phyloP scores from a whole-genome alignment of 2,797 vertebrate species.

The Cirrhinus mrigala region DNA sequence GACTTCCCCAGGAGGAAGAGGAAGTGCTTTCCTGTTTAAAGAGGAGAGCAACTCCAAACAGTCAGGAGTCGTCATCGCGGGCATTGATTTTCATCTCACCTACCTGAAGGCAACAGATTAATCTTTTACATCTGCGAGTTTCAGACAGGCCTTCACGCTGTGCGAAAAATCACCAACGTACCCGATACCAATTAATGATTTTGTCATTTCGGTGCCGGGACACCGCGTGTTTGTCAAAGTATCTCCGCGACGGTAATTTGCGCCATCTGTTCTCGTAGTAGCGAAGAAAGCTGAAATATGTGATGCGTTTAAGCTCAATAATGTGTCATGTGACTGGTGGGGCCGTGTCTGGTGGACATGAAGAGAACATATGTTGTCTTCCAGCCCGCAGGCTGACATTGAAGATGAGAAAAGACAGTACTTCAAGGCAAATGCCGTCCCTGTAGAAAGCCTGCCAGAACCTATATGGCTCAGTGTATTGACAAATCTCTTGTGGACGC shows the following conservation, averaged over 20 bases:
- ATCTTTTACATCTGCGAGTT: slow-evolving; percentile 85
- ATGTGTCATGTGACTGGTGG: slow-evolving; percentile 81
- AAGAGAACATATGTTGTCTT: slow-evolving; percentile 98
- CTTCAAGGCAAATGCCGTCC: slow-evolving; percentile 99
- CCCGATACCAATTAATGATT: slow-evolving; percentile 92
- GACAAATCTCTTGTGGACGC: slow-evolving; percentile 94
- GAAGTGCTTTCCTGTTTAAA: slow-evolving; percentile 50
- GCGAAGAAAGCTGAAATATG: slow-evolving; percentile 63
- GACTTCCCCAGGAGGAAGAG: slow-evolving; percentile 54
- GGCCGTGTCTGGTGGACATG: slow-evolving; percentile 94
- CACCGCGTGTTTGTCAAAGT: slow-evolving; percentile 81
- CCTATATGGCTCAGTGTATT: slow-evolving; percentile 89
- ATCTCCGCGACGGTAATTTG: slow-evolving; percentile 87
- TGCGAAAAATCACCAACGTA: slow-evolving; percentile 83
- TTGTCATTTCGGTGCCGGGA: slow-evolving; percentile 88
- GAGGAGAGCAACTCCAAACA: slow-evolving; percentile 72
- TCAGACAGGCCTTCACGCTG: slow-evolving; percentile 88
- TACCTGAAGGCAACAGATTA: slow-evolving; percentile 87
- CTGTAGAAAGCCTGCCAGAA: slow-evolving; percentile 94
- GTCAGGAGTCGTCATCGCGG: slow-evolving; percentile 68
- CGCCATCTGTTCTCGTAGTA: slow-evolving; percentile 90
- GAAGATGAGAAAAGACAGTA: slow-evolving; percentile 97
- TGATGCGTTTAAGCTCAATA: slow-evolving; percentile 66
- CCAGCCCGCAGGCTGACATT: slow-evolving; percentile 95
- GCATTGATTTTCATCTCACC: slow-evolving; percentile 82